Evolutionary conservation across 2,113 vertebrate genomes (phyloP), one percentile per base, ranked within the genome.

Genomic region (Origma solitaria): DNA sequence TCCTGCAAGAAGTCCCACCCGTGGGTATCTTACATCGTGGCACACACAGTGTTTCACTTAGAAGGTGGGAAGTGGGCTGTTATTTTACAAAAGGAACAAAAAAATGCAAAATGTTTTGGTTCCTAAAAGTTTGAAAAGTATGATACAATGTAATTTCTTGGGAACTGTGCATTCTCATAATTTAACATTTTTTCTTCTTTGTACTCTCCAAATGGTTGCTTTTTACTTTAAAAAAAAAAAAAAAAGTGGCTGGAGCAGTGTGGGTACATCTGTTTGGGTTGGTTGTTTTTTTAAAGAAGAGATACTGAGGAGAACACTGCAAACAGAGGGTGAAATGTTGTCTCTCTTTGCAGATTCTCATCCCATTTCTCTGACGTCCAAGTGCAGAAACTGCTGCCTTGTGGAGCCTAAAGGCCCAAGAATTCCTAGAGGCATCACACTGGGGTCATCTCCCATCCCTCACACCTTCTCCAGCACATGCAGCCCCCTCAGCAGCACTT

Each of bases 21-120:
- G 0, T 6, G 38, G 33, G 24, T 1, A 0, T 64, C 49, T 47
- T 28, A 4, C 5, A 3, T 50, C 0, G 0, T 44, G 57, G 42
- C 25, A 30, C 37, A 20, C 4, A 1, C 9, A 31, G 13, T 2
- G 17, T 57, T 69, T 84, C 7, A 7, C n/a, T 38, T 68, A n/a
- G 37, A 45, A 47, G 30, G 6, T 40, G 12, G 13, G 11, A 8
- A 53, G 10, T 3, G 10, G 4, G 23, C n/a, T 62, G 33, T 57
- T 79, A 22, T 17, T 76, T 84, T 49, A 72, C 14, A 33, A 50
- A 76, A 69, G 38, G 5, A 70, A 70, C 3, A 25, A 69, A 70
- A 66, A 60, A 69, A 17, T 4, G 2, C 2, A 1, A 17, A n/a
- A 92, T 2, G 5, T 9, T 69, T 79, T 81, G 60, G 5, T 64